phyloP scores from a whole-genome alignment of 2,888 invertebrate species.

The Emmelina monodactyla region DNA sequence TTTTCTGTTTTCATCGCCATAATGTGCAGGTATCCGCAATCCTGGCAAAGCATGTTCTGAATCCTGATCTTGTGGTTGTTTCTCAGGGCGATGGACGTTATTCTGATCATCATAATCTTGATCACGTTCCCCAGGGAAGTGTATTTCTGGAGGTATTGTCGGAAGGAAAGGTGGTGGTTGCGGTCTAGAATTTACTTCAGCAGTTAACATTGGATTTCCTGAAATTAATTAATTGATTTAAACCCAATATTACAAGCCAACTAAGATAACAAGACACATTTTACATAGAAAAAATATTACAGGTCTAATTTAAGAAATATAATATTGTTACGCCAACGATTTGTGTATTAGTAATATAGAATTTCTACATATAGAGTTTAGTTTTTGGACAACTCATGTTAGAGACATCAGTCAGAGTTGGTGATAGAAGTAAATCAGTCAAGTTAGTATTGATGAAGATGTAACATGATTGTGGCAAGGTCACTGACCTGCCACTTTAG shows the following conservation, averaged over 20 bases:
- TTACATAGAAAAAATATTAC: too few species aligned
- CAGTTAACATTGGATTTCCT: constrained; percentile 28
- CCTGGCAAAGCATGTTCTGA: constrained; percentile 29
- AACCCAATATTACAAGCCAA: too few species aligned
- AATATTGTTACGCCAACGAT: too few species aligned
- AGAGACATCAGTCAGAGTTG: too few species aligned
- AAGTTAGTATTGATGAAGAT: too few species aligned
- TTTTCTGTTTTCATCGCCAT: constrained; percentile 46
- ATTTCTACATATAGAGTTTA: too few species aligned
- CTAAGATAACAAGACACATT: too few species aligned
- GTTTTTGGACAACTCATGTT: too few species aligned
- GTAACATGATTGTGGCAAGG: constrained; percentile 24
- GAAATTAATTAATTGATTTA: constrained; percentile 20
- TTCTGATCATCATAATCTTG: constrained; percentile 40
- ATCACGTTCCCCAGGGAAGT: constrained; percentile 40
- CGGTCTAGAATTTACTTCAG: too few species aligned
- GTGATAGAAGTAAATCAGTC: too few species aligned
- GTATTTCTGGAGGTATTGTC: constrained; percentile 51
- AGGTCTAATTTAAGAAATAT: too few species aligned
- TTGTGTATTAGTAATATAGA: too few species aligned
- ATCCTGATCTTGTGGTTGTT: constrained; percentile 23
- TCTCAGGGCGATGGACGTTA: constrained; percentile 36
- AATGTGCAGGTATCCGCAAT: constrained; percentile 28
- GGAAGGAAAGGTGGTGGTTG: constrained; percentile 40
- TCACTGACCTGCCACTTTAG: constrained; percentile 47